Conservation (phyloP, 2,797 vertebrate genomes). For the Rhabdophis nuchalis region DNA sequence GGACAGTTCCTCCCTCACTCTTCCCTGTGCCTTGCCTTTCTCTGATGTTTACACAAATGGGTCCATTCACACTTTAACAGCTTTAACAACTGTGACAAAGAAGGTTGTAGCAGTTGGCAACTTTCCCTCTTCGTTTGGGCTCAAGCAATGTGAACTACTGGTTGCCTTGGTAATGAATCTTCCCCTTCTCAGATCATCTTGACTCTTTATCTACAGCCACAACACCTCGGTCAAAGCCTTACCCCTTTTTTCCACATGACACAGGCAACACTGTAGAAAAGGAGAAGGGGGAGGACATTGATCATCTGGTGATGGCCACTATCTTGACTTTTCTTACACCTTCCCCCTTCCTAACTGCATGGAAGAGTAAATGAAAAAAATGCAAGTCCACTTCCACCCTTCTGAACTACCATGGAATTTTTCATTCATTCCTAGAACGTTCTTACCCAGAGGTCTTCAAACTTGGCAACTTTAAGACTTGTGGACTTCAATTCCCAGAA, state of each 20-base stretch:
- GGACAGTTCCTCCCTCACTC: background rate
- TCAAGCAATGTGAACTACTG: background rate
- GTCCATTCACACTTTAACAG: background rate
- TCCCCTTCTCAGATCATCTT: background rate
- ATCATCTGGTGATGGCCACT: background rate
- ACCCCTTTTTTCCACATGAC: background rate
- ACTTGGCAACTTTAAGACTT: no score
- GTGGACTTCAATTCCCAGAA: no score
- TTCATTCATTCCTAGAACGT: background rate
- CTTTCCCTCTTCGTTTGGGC: background rate
- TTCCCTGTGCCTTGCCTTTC: background rate
- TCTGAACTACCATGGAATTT: background rate
- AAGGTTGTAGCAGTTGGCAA: no score
- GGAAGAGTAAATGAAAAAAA: background rate
- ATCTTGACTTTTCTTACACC: background rate
- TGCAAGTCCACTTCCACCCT: background rate
- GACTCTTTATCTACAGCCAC: background rate
- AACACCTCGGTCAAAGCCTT: background rate
- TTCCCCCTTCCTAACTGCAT: background rate
- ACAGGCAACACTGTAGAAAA: background rate
- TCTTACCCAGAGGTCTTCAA: no score
- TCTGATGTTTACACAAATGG: background rate
- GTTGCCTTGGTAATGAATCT: background rate
- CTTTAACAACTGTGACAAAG: no score
- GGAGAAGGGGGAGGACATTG: background rate